Evolutionary conservation across 92 coral and sea anemone species (phyloP), one percentile per base, ranked within the genome.

Genomic region (Virgularia gustaviana): DNA sequence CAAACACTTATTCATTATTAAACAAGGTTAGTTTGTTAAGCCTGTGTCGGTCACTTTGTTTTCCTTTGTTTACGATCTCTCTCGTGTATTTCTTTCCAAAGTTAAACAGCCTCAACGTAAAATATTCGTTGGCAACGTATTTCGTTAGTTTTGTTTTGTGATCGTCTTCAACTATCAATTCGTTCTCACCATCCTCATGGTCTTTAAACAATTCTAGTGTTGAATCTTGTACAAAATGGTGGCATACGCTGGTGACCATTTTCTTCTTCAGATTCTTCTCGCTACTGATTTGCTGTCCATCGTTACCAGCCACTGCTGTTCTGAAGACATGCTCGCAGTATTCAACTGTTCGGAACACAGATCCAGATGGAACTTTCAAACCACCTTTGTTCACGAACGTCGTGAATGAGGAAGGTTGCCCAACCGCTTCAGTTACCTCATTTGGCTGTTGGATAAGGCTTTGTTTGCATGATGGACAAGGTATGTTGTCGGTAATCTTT

Each of bases 151-250:
- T 4, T 2, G 64, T 57, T 4, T 15, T 57, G 35, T 57, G 64
- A 15, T 57, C 64, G 64, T 57, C 64, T 20, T 57, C 64, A 23
- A 57, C 18, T 7, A 57, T 10, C 18, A 31, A 1, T 57, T 57
- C 64, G 64, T 57, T 57, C 15, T 28, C 37, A 22, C 64, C 64
- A 10, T 57, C 64, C 34, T 28, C 64, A 24, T 57, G 64, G 19
- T 57, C 35, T 9, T 2, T 15, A 41, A 57, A 57, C n/a, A 57
- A 10, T 10, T 28, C 6, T 2, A 28, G 5, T 10, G 64, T 57
- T 28, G 64, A 10, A 1, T 57, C 64, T 4, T 2, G 64, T 5
- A 18, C 16, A 12, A 57, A 57, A 25, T 27, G 39, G 1, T 20
- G 64, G 19, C 64, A 57, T 2, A 57, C 64, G 4, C 34, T 12